Evolutionary conservation across 2,888 invertebrate genomes (phyloP).

Genomic region (Orthosia cruda): DNA sequence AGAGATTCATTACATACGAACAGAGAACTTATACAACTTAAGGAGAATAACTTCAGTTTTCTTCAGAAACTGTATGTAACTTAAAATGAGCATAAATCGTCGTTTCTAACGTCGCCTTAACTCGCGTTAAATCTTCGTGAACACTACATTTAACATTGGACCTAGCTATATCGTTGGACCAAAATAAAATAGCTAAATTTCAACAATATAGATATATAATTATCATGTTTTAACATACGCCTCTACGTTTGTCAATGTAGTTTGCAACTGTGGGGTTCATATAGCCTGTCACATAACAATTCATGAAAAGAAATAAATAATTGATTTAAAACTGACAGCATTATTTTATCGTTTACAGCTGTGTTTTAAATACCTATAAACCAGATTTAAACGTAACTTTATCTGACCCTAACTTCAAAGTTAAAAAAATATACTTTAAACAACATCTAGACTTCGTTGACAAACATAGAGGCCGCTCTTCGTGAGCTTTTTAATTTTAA

Average conservation of each 20-base stretch:
- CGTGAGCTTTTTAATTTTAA: conserved; percentile 59
- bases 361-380: conserved; percentile 18
- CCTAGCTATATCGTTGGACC: conserved; percentile 85
- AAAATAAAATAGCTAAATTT: conserved; percentile 90
- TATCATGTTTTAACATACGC: conserved; percentile 77
- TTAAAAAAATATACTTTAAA: conserved; percentile 63
- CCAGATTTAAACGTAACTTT: conserved; percentile 17
- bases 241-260: conserved; percentile 66
- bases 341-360: background rate
- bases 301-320: conserved; percentile 30
- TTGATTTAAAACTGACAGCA: conserved; percentile 15
- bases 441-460: conserved; percentile 34
- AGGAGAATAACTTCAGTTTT: background rate
- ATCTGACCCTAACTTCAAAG: conserved; percentile 14
- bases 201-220: conserved; percentile 88
- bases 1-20: conserved; percentile 51
- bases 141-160: conserved; percentile 86
- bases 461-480: conserved; percentile 58
- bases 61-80: conserved; percentile 69
- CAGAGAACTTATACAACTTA: conserved; percentile 28
- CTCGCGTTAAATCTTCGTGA: conserved; percentile 77
- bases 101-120: conserved; percentile 74
- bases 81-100: conserved; percentile 52
- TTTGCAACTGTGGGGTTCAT: conserved; percentile 39
- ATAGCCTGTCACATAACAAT: conserved; percentile 32